Percentiles rank a stretch among this genome's conserved stretches.
These are phyloP conservation scores for Palythoa heliodiscus DNA, from an alignment of 92 coral and sea anemone species.

Conservation along the genomic window DNA sequence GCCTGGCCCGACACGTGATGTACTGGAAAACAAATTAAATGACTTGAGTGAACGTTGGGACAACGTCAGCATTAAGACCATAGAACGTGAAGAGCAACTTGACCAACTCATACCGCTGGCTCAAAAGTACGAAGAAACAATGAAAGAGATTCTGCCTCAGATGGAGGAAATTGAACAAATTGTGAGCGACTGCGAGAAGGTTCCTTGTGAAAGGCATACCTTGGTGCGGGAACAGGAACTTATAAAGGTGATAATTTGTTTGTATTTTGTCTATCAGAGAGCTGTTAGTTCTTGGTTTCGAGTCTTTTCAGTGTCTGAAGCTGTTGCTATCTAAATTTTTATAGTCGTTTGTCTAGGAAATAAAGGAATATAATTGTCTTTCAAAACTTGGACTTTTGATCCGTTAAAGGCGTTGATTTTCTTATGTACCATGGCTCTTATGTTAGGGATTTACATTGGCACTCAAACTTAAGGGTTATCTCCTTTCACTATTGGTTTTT, in stretches of 20 bases:
- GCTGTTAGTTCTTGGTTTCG: not conserved
- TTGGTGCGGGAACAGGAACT: conserved; percentile 80
- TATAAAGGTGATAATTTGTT: conserved; percentile 67
- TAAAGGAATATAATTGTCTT: no score
- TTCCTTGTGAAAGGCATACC: conserved; percentile 85
- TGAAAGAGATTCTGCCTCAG: conserved; percentile 74
- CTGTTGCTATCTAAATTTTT: no score
- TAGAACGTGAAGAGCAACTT: conserved; percentile 84
- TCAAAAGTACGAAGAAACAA: conserved; percentile 80
- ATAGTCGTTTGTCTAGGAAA: no score
- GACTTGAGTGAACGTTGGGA: conserved; percentile 85
- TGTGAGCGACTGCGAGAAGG: conserved; percentile 73
- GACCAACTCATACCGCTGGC: conserved; percentile 91
- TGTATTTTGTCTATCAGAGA: not conserved
- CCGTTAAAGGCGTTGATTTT: no score
- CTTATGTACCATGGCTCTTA: no score
- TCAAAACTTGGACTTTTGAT: no score
- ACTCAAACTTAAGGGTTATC: no score
- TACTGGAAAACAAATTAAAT: conserved; percentile 56
- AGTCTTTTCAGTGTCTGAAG: no score
- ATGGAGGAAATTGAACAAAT: conserved; percentile 82
- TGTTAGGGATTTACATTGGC: no score
- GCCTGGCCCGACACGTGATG: conserved; percentile 74
- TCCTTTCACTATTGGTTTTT: no score
- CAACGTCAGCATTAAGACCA: conserved; percentile 56